Percentiles rank a stretch among this genome's conserved stretches.
phyloP scores from a whole-genome alignment of 2,797 vertebrate species.

The Brotula barbata region DNA sequence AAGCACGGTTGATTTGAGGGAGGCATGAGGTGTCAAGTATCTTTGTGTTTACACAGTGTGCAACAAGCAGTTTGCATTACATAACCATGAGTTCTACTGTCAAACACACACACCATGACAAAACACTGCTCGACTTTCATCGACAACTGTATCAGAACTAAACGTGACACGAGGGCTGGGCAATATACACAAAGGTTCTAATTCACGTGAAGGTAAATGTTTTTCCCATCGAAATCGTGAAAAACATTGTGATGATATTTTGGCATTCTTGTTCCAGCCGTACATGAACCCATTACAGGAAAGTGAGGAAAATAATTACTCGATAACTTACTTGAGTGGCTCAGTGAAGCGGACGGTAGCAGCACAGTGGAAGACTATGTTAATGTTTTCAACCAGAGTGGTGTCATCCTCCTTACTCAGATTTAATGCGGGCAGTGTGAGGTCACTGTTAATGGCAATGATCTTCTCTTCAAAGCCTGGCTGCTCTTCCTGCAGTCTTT shows the following conservation, averaged over 20 bases:
- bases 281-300: too few species aligned
- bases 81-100: background rate
- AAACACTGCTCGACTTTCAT: too few species aligned
- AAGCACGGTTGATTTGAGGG: background rate
- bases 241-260: too few species aligned
- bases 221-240: too few species aligned
- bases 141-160: too few species aligned
- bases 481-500: constrained; percentile 90
- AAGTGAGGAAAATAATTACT: background rate
- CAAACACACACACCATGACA: background rate
- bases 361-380: constrained; percentile 95
- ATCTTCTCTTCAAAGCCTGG: constrained; percentile 91
- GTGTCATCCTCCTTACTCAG: constrained; percentile 87
- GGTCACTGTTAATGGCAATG: constrained; percentile 88
- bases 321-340: constrained; percentile 86
- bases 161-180: too few species aligned
- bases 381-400: constrained; percentile 79
- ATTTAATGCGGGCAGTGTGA: constrained; percentile 86
- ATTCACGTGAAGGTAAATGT: too few species aligned
- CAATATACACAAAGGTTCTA: too few species aligned
- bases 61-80: constrained; percentile 14
- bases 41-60: constrained; percentile 15
- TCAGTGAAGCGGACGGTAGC: constrained; percentile 96
- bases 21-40: constrained; percentile 9
- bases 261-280: too few species aligned